Evolutionary conservation across 2,888 invertebrate species (phyloP), one percentile per base, ranked within the genome.

Genomic region (Apamea anceps): DNA sequence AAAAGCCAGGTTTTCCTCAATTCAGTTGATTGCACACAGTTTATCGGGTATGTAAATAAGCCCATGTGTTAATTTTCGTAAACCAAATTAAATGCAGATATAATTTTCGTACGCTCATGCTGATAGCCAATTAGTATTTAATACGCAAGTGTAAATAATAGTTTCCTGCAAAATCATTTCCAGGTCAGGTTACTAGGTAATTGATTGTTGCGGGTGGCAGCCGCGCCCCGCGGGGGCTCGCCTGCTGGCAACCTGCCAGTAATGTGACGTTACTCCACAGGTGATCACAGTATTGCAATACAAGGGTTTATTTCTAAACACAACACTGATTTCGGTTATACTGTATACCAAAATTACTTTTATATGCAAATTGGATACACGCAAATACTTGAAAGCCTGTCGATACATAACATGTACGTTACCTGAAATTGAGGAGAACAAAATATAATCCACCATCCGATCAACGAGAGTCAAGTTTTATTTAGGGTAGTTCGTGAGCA

Each of bases 111-210:
- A 54, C 54, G 54, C 51, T 57, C 37, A 63, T 60, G 15, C 37
- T 68, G 66, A 72, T 72, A 54, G 25, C 18, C 65, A 60, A 63
- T 70, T 70, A 80, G 7, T 25, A 28, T 45, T 6, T 62, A 71
- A 74, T 57, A n/a, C 13, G 37, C 13, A n/a, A 62, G 32, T 65
- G 63, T 60, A 72, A 81, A 72, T 82, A n/a, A 60, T 79, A 77
- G 65, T 62, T 63, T 63, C 75, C 15, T 48, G 18, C 54, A 7
- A 72, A 72, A 82, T 82, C 72, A 82, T 21, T 85, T 77, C 65
- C 68, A 80, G 80, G 72, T 80, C 80, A 85, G 54, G 68, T 77
- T 77, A 77, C 66, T 62, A 70, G 65, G 72, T 82, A 79, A 79
- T 79, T 68, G 67, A 75, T 80, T 70, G 62, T 72, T 48, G 72